Evolutionary conservation across 2,888 invertebrate species (phyloP).

Genomic region (Trissonchulus latispiculum): DNA sequence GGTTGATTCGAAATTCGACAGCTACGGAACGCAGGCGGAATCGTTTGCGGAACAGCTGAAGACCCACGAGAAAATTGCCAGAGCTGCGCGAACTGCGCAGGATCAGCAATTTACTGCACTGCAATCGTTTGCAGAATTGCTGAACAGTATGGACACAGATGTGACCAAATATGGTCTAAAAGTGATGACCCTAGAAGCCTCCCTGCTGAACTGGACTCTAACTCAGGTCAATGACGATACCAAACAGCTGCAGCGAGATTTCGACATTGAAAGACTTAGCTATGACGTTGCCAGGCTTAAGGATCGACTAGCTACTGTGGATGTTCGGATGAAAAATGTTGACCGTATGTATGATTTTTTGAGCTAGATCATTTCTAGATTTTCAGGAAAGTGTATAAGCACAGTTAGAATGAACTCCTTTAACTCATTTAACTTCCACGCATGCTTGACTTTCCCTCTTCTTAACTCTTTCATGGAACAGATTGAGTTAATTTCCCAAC

Average conservation of each 20-base stretch:
- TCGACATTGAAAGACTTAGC: neutral
- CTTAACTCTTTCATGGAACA: no score
- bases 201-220: constrained; percentile 22
- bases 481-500: no score
- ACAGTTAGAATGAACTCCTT: no score
- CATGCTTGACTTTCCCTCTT: no score
- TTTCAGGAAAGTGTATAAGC: no score
- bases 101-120: constrained; percentile 18
- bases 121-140: neutral
- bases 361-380: neutral
- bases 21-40: no score
- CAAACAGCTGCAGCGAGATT: constrained; percentile 19
- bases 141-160: constrained; percentile 1
- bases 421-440: no score
- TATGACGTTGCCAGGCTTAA: neutral
- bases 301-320: neutral
- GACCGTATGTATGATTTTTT: no score
- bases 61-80: neutral
- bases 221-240: neutral
- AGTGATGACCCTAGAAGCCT: constrained; percentile 19
- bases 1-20: no score
- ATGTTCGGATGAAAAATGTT: neutral
- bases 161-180: constrained; percentile 18
- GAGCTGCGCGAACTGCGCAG: neutral
- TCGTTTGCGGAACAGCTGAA: no score